phyloP scores from a whole-genome alignment of 2,888 invertebrate genomes.

The Aspidapion aeneum region DNA sequence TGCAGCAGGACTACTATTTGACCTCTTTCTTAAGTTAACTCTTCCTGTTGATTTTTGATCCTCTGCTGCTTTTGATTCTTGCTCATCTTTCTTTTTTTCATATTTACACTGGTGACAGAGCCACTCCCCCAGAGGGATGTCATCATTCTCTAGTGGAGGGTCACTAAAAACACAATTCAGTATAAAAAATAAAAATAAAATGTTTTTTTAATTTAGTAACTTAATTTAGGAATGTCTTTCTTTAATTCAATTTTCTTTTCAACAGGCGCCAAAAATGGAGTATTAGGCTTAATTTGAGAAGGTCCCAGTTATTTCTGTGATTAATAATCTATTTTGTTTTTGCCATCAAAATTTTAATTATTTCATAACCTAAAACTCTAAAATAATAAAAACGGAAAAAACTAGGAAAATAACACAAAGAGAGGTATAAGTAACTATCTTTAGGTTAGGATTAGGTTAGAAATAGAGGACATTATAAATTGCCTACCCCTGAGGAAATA shows the following conservation, averaged over 20 bases:
- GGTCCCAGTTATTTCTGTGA: too few relatives aligned
- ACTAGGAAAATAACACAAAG: background rate
- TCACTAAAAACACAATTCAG: constrained; percentile 67
- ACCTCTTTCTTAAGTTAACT: constrained; percentile 35
- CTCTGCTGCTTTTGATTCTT: too few relatives aligned
- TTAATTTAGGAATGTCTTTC: too few relatives aligned
- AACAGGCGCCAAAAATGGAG: too few relatives aligned
- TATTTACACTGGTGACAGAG: constrained; percentile 79
- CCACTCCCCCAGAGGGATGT: constrained; percentile 91
- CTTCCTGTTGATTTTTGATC: constrained; percentile 18
- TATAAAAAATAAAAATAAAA: too few relatives aligned
- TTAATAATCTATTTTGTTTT: too few relatives aligned
- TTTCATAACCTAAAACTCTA: background rate
- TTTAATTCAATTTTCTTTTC: too few relatives aligned
- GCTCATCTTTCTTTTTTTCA: constrained; percentile 41
- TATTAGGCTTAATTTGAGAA: too few relatives aligned
- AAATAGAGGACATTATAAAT: too few relatives aligned
- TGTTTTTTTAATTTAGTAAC: too few relatives aligned
- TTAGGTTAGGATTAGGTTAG: too few relatives aligned
- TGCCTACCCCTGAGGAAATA: background rate
- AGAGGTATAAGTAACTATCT: too few relatives aligned
- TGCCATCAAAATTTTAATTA: background rate
- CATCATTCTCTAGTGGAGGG: constrained; percentile 86
- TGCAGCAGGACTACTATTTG: constrained; percentile 36
- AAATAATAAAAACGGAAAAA: constrained; percentile 1